Evolutionary conservation across 2,113 vertebrate genomes (phyloP), one percentile per base, ranked within the genome.

Genomic region (Eira barbara): DNA sequence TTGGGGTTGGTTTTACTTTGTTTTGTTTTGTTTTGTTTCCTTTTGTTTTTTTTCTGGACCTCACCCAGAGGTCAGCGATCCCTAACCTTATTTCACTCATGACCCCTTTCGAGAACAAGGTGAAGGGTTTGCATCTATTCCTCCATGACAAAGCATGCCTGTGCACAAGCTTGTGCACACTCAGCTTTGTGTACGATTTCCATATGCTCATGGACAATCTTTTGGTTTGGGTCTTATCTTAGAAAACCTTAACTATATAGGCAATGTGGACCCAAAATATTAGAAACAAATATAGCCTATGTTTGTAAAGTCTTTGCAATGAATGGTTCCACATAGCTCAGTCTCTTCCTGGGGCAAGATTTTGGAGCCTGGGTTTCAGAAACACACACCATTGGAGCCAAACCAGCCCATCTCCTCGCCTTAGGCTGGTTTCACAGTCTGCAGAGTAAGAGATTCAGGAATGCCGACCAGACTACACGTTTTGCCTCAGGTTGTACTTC

Each of bases 91-190:
- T 73, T 67, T 47, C 49, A 80, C 20, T 18, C 18, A 12, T 2
- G n/a, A 45, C 42, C 9, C 25, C 21, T 69, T 83, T 25, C 27
- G 20, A 80, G 59, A 79, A 94, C 45, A 80, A 8, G 15, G 45
- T 29, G 36, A 45, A 80, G 47, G 84, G 65, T 34, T 34, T 10
- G 11, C 8, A 73, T 6, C 21, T 21, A 13, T 71, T 76, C 29
- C 34, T n/a, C 25, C 29, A 81, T 7, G 74, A 63, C 39, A 80
- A 85, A 55, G 13, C 14, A 9, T 0, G 1, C 14, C 10, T 4
- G 4, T 0, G 6, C 2, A 1, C 17, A 20, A 6, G 0, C 5
- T 5, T 12, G 18, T 21, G 2, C 0, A n/a, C 17, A 25, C 20
- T 55, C 2, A 21, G 42, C 39, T 76, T 80, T 29, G 25, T 13